Evolutionary conservation across 1,140 invertebrate genomes (phyloP).

Genomic region (Penaeus indicus): DNA sequence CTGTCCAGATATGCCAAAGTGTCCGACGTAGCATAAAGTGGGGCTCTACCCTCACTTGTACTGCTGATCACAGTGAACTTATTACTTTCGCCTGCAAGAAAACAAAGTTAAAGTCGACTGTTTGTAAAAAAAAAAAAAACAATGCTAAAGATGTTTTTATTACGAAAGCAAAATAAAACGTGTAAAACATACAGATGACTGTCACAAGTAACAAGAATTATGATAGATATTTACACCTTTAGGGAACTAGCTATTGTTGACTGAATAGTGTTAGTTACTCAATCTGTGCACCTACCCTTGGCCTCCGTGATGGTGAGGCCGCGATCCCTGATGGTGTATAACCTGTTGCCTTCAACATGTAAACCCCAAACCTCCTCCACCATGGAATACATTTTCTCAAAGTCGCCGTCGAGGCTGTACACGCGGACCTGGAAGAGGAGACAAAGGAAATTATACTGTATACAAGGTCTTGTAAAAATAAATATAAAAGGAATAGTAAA

Average conservation of each 20-base stretch:
- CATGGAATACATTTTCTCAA: slow-evolving; percentile 28
- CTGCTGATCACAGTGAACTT: background rate
- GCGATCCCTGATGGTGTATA: slow-evolving; percentile 62
- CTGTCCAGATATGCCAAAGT: no score
- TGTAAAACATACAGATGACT: no score
- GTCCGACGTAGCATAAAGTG: background rate
- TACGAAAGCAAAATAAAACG: no score
- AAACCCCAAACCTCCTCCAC: slow-evolving; percentile 65
- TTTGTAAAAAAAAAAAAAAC: no score
- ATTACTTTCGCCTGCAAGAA: background rate
- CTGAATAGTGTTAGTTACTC: no score
- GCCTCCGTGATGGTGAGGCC: slow-evolving; percentile 56
- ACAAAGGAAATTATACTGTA: background rate
- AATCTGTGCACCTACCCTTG: slow-evolving; percentile 34
- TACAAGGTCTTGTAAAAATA: background rate
- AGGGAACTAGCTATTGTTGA: no score
- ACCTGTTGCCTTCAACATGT: slow-evolving; percentile 21
- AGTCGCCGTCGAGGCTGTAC: slow-evolving; percentile 6
- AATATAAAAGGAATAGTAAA: background rate
- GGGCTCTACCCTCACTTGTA: slow-evolving; percentile 8
- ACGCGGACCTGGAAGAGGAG: slow-evolving; percentile 19
- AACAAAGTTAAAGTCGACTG: background rate
- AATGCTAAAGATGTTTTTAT: no score
- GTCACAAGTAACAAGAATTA: no score
- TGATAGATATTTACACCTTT: no score